phyloP scores from a whole-genome alignment of 2,113 vertebrate genomes.

The Motacilla alba region DNA sequence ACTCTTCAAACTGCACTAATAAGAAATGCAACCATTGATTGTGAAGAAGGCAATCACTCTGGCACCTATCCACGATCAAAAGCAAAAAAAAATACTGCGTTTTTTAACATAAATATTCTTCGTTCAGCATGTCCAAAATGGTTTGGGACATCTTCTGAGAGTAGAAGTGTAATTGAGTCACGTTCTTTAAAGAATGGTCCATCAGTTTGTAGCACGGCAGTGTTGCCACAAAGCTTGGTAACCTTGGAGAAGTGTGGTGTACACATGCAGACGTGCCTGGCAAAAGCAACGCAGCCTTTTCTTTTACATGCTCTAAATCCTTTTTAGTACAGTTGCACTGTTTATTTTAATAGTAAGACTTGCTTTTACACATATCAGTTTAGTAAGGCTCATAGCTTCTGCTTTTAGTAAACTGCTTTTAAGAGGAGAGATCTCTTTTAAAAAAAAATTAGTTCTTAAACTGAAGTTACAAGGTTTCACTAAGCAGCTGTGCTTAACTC shows the following conservation, averaged over 20 bases:
- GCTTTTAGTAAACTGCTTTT: conserved; percentile 56
- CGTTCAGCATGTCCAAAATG: not conserved
- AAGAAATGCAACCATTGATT: conserved; percentile 47
- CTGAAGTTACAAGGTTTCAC: conserved; percentile 12
- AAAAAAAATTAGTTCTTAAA: not conserved
- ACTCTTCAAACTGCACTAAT: conserved; percentile 60
- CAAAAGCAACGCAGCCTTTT: conserved; percentile 34
- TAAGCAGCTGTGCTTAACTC: not conserved
- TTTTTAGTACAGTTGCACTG: conserved; percentile 47
- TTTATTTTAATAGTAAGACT: conserved; percentile 63
- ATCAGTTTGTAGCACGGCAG: not conserved
- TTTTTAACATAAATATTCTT: not conserved
- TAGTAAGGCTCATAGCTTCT: conserved; percentile 55
- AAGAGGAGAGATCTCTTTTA: not conserved
- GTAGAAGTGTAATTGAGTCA: not conserved
- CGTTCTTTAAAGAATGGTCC: not conserved
- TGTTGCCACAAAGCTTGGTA: conserved; percentile 12
- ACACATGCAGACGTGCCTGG: not conserved
- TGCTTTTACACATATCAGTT: conserved; percentile 60
- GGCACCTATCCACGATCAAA: conserved; percentile 27
- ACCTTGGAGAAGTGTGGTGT: conserved; percentile 39
- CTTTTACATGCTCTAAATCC: conserved; percentile 32
- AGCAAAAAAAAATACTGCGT: not conserved
- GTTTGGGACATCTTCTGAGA: conserved; percentile 5
- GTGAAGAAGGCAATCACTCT: conserved; percentile 48